Conservation (phyloP, 2,888 invertebrate species). For the Cynaeus angustus region DNA sequence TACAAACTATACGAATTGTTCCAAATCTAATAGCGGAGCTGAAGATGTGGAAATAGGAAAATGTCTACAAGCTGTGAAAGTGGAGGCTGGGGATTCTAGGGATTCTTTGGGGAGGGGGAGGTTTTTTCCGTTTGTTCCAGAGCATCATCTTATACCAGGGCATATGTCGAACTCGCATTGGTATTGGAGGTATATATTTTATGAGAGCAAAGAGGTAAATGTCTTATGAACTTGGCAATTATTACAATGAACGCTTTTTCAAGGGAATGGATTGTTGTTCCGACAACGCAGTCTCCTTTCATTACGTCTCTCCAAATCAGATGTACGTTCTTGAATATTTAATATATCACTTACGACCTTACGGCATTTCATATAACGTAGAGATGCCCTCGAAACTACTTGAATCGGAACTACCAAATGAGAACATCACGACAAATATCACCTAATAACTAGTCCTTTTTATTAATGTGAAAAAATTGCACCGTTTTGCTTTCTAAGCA, state of each 20-base stretch:
- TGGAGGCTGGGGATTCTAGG: slow-evolving; percentile 90
- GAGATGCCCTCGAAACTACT: background rate
- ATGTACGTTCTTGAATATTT: slow-evolving; percentile 97
- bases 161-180: slow-evolving; percentile 86
- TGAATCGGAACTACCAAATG: too few species aligned
- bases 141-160: slow-evolving; percentile 92
- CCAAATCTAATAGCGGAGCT: slow-evolving; percentile 79
- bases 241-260: background rate
- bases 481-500: too few species aligned
- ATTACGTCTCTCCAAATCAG: slow-evolving; percentile 91
- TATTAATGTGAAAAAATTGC: too few species aligned
- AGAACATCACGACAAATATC: background rate
- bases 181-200: slow-evolving; percentile 96
- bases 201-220: slow-evolving; percentile 89
- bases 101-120: slow-evolving; percentile 89
- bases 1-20: slow-evolving; percentile 57
- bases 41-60: slow-evolving; percentile 95
- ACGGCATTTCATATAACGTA: slow-evolving; percentile 77
- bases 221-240: too few species aligned
- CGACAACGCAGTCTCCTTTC: slow-evolving; percentile 95
- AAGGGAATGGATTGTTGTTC: slow-evolving; percentile 95
- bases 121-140: slow-evolving; percentile 96
- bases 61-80: slow-evolving; percentile 89
- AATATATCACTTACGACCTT: slow-evolving; percentile 93
- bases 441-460: background rate